These are phyloP conservation scores for Hipparchia semele DNA, from an alignment of 2,888 invertebrate species.

Conservation along the genomic window DNA sequence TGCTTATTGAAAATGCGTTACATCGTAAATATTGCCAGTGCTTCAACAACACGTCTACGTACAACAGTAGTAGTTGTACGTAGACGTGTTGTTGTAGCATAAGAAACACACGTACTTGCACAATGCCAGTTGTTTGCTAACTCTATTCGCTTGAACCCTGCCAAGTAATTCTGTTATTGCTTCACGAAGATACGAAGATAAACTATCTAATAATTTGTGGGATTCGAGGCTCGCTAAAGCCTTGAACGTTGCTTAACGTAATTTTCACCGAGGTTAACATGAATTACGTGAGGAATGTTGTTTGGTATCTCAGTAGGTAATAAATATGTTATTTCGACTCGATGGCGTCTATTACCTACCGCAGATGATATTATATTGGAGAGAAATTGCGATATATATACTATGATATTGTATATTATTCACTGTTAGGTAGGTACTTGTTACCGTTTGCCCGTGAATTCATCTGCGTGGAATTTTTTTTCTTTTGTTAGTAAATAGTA, in stretches of 20 bases:
- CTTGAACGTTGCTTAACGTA: slow-evolving; percentile 16
- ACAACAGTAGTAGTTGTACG: too few relatives aligned
- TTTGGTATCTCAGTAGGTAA: not conserved
- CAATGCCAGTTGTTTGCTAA: slow-evolving; percentile 12
- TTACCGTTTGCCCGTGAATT: too few relatives aligned
- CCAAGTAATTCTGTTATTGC: slow-evolving; percentile 24
- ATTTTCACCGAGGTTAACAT: slow-evolving; percentile 12
- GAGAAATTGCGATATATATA: not conserved
- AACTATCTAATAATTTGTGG: slow-evolving; percentile 16
- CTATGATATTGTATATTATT: too few relatives aligned
- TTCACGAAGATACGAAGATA: slow-evolving; percentile 19
- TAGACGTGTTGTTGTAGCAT: too few relatives aligned
- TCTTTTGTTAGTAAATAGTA: too few relatives aligned
- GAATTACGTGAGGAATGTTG: slow-evolving; percentile 11
- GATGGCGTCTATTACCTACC: not conserved
- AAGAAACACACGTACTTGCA: slow-evolving; percentile 1
- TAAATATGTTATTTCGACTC: not conserved
- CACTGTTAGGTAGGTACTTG: too few relatives aligned
- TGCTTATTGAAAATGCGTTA: too few relatives aligned
- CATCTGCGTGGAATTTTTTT: too few relatives aligned
- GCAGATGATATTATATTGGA: not conserved
- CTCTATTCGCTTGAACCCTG: slow-evolving; percentile 20
- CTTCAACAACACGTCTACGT: too few relatives aligned
- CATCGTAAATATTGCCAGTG: too few relatives aligned
- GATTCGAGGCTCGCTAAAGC: slow-evolving; percentile 3